Base-by-base conservation (phyloP, 2,797 vertebrate genomes). In the Otus scops region DNA sequence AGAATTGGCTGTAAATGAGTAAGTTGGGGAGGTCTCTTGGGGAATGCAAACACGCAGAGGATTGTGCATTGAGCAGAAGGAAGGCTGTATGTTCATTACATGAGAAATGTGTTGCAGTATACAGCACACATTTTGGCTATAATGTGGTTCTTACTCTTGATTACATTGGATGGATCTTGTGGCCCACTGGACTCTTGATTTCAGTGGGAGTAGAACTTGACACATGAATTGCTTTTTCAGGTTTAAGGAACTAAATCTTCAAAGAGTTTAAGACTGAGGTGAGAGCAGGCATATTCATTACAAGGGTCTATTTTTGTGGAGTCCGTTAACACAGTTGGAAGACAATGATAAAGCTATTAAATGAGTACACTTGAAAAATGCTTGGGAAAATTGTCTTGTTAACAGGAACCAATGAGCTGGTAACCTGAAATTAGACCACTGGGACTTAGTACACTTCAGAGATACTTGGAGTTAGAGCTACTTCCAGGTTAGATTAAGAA, bases 321-420 rank as follows among this genome's bases (percentile, higher is more conserved):
- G 88, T 74, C 65, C 38, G 84, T 97, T 95, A 92, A 43, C 76
- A 10, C 50, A 70, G 71, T 32, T 88, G 76, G 71, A 93, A 95
- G 94, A 92, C 76, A 88, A 88, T 88, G 88, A 90, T 94, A 95
- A 88, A 89, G 56, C 68, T 77, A 78, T 85, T 95, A 92, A 90
- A 89, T 71, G 20, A 89, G 65, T 63, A 69, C 34, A 47, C 71
- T 88, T 83, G 88, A 92, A 85, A 89, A 93, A 90, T 75, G 28
- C 79, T 90, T 78, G 50, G 50, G 69, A 84, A 90, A 95, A 95
- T 80, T 90, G 85, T 80, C 89, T 91, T 92, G 76, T 89, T 95
- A 94, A 80, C 71, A 38, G 75, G 53, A 94, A 57, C 85, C 88
- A 90, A 85, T 92, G 92, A 93, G 69, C 79, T 95, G 89, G 45